Evolutionary conservation across 2,888 invertebrate genomes (phyloP), one percentile per base, ranked within the genome.

Genomic region (Mantis religiosa): DNA sequence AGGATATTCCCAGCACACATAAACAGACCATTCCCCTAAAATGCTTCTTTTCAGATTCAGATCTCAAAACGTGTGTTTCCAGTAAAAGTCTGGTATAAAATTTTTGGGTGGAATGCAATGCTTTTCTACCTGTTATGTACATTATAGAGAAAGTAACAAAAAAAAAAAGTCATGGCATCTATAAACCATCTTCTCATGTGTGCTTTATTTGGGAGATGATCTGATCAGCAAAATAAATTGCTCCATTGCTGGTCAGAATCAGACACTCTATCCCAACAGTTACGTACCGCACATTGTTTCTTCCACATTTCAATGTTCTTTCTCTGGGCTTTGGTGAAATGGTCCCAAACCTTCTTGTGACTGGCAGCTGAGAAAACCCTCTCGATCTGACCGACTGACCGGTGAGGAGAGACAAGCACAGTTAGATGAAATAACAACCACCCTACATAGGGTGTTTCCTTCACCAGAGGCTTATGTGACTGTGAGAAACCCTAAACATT

Each of bases 331-430:
- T 99, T 99, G 95, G 98, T 98, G 96, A 99, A 99, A 96, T 99
- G 99, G 96, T 99, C 99, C 99, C 99, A 99, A 94, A 98, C 98
- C 94, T 98, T 98, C 96, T 99, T 98, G 95, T 98, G 98, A 94
- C 97, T 97, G 93, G 98, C 98, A 93, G 98, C 97, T 94, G 95
- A 95, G 96, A 99, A 98, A 95, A 99, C 98, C 96, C 97, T 97
- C 97, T 98, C 98, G 96, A 99, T 98, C 97, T 98, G 98, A 96
- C 97, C 97, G 97, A 99, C 99, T 99, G 97, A 90, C 89, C 89
- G 85, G 85, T 89, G 83, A 89, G 90, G 89, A 90, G 90, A 90
- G 90, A 90, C 90, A 90, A 91, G 91, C 90, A 90, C 89, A 91
- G 90, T 89, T 90, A 90, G 89, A 89, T 89, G 54, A 86, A 85